Base-by-base conservation (phyloP, 1,140 invertebrate genomes). In the Lerema accius region DNA sequence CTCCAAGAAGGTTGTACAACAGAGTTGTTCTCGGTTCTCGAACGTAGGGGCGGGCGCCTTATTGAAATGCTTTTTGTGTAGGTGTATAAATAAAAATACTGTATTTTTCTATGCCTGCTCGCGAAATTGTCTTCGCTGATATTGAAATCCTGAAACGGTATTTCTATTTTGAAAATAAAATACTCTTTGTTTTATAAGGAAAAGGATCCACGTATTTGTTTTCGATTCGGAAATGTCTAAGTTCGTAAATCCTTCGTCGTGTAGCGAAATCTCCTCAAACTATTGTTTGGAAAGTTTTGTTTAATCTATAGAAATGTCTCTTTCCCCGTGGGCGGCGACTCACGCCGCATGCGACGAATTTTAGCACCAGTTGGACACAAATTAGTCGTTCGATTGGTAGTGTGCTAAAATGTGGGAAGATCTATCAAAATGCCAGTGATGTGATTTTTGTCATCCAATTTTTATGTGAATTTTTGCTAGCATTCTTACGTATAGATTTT, bases 331-430 rank as follows among this genome's bases (percentile, higher is more conserved):
- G 26, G 45, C 26, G 45, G 46, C 13, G 46, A 17, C 6, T 3
- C 17, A 26, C 46, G 28, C 32, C 46, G 14, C n/a, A 72, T 72
- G 76, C 75, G 73, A 76, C 76, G 51, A 74, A 66, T 75, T 75
- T 78, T 67, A 77, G 67, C 69, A 69, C 23, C 69, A 79, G 76
- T 82, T 63, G 39, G 71, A 55, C 67, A 76, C 79, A 71, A 69
- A 37, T 37, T 37, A 37, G 59, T 73, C 43, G 63, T 69, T 71
- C 26, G 46, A 19, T 49, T 19, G 28, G 67, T 48, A 40, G 61
- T 63, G 69, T 65, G 62, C 59, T 64, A 62, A 62, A 48, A 48
- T 48, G 26, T 40, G 40, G n/a, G 14, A 58, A 32, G 13, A 55
- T 6, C 39, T 58, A 45, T 35, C 53, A 23, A 45, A 35, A n/a